Conservation (phyloP, 2,797 vertebrate genomes). For the Prunella strophiata region DNA sequence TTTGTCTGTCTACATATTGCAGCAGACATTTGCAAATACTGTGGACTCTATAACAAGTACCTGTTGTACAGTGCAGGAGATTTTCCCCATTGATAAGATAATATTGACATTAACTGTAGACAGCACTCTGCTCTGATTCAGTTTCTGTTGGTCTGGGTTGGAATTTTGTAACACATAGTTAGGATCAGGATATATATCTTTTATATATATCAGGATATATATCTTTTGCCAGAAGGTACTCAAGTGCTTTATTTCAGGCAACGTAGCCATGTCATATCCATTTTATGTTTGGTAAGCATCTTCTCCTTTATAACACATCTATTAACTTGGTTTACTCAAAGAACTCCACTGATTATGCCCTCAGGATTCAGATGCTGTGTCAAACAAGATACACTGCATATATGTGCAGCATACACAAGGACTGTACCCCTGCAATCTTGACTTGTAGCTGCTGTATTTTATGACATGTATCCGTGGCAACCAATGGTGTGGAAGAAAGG, state of each 20-base stretch:
- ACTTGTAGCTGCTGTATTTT: conserved; percentile 3
- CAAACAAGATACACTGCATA: not conserved
- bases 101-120: not conserved
- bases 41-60: not conserved
- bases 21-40: not conserved
- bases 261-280: not conserved
- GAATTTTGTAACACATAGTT: not conserved
- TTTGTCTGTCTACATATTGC: not conserved
- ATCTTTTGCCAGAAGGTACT: not conserved
- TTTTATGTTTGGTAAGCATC: not conserved
- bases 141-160: not conserved
- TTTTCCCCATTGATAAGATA: not conserved
- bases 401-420: not conserved
- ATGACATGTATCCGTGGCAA: conserved; percentile 30
- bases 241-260: not conserved
- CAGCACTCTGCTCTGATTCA: not conserved
- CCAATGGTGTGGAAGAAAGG: not conserved
- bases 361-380: not conserved
- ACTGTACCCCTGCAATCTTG: not conserved
- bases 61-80: not conserved
- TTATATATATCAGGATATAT: too few relatives aligned
- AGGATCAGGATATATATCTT: not conserved
- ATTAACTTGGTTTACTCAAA: not conserved
- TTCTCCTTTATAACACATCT: not conserved
- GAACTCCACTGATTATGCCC: not conserved